These are phyloP conservation scores for Crocodylus rhombifer DNA, from an alignment of 2,797 vertebrate species.

Conservation along the genomic window DNA sequence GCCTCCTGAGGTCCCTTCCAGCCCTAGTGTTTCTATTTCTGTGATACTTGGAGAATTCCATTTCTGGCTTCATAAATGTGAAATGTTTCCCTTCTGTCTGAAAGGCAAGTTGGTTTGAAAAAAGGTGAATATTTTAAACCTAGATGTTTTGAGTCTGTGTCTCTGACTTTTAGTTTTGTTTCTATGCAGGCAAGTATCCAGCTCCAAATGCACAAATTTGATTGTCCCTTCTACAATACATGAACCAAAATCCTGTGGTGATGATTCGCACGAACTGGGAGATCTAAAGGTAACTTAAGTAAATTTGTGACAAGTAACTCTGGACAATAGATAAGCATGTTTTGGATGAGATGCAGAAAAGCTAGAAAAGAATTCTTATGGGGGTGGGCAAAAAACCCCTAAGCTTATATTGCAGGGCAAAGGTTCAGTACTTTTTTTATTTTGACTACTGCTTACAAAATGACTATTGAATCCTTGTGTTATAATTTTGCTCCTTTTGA, in stretches of 20 bases:
- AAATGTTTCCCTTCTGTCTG: neutral
- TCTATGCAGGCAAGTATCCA: slow-evolving; percentile 69
- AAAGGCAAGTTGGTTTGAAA: neutral
- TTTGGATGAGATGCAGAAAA: neutral
- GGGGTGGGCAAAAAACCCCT: neutral
- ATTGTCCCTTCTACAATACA: slow-evolving; percentile 22
- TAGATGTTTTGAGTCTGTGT: neutral
- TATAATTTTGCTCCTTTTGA: too few relatives aligned
- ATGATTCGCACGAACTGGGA: slow-evolving; percentile 47
- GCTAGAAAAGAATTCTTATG: neutral
- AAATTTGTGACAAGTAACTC: neutral
- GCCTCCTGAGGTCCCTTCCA: too few relatives aligned
- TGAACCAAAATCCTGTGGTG: slow-evolving; percentile 65
- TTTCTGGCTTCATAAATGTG: too few relatives aligned
- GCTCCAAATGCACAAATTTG: slow-evolving; percentile 58
- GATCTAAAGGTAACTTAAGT: slow-evolving; percentile 74
- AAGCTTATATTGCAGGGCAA: too few relatives aligned
- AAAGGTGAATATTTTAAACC: neutral
- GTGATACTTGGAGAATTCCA: too few relatives aligned
- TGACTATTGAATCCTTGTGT: too few relatives aligned
- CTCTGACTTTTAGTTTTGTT: slow-evolving; percentile 44
- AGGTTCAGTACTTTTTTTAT: too few relatives aligned
- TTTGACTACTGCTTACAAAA: too few relatives aligned
- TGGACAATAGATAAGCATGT: neutral
- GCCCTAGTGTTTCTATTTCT: too few relatives aligned